Conservation (phyloP, 2,888 invertebrate species). For the Trachelus troglodyta region DNA sequence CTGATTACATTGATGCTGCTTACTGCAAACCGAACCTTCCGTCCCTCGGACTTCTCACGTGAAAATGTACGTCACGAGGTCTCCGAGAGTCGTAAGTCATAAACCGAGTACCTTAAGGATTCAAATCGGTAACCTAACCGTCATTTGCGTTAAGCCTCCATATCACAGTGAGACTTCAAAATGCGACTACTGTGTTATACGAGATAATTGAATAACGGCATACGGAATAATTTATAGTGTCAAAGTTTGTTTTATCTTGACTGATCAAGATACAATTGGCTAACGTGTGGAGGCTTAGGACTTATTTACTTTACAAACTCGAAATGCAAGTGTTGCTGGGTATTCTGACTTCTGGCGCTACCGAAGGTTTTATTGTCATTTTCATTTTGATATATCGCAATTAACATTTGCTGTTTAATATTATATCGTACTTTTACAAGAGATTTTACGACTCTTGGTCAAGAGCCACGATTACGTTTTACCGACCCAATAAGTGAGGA, state of each 20-base stretch:
- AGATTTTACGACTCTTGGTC: conserved; percentile 16
- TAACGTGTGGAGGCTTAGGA: background rate
- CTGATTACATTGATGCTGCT: conserved; percentile 59
- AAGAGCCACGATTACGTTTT: background rate
- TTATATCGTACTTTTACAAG: conserved; percentile 10
- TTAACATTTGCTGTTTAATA: conserved; percentile 16
- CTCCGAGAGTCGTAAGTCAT: background rate
- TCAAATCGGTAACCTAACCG: background rate
- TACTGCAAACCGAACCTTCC: conserved; percentile 31
- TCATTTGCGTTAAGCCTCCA: background rate
- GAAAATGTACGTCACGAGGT: background rate
- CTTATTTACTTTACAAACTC: background rate
- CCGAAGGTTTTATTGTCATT: conserved; percentile 26
- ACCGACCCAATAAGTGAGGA: background rate
- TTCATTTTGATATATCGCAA: conserved; percentile 25
- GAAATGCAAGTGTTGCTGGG: background rate
- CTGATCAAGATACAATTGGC: too few relatives aligned
- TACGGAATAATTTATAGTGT: background rate
- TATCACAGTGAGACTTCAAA: background rate
- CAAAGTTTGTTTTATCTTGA: background rate
- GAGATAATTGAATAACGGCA: background rate
- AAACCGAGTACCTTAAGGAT: background rate
- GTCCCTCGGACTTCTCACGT: background rate
- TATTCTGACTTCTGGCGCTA: background rate
- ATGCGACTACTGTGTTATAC: background rate